These are phyloP conservation scores for Zoanthus solanderi DNA, from an alignment of 92 coral and sea anemone genomes.

Conservation along the genomic window DNA sequence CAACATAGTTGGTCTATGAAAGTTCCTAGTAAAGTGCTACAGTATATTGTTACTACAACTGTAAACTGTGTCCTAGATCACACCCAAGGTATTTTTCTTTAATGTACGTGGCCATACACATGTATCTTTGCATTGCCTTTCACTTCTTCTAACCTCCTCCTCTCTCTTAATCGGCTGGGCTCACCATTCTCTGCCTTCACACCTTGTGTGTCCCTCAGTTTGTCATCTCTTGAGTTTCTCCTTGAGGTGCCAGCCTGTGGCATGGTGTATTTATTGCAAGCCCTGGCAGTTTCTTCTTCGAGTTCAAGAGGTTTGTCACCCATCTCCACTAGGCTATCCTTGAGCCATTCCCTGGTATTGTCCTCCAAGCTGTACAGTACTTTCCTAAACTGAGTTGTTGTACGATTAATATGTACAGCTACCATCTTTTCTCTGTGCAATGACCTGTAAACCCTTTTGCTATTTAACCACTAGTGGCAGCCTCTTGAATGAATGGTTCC, in stretches of 20 bases:
- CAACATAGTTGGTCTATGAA: neutral
- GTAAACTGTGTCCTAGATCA: neutral
- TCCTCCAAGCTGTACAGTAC: neutral
- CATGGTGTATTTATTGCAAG: neutral
- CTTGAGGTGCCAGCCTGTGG: neutral
- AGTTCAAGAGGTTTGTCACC: too few species aligned
- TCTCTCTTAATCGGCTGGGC: too few species aligned
- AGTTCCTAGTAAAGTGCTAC: neutral
- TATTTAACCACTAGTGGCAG: too few species aligned
- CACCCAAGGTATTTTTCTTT: neutral
- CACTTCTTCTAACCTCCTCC: conserved; percentile 51
- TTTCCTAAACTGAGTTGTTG: too few species aligned
- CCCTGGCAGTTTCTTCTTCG: too few species aligned
- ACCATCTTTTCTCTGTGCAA: neutral
- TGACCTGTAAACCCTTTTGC: neutral
- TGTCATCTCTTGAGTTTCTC: neutral
- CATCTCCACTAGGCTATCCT: neutral
- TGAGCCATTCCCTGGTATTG: neutral
- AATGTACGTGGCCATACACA: neutral
- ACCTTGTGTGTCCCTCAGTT: neutral
- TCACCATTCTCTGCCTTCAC: neutral
- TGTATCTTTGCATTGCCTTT: conserved; percentile 46
- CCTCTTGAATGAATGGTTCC: neutral
- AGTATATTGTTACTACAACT: neutral
- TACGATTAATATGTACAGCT: neutral